These are phyloP conservation scores for Fragum whitleyi DNA, from an alignment of 2,888 invertebrate genomes.

Conservation along the genomic window DNA sequence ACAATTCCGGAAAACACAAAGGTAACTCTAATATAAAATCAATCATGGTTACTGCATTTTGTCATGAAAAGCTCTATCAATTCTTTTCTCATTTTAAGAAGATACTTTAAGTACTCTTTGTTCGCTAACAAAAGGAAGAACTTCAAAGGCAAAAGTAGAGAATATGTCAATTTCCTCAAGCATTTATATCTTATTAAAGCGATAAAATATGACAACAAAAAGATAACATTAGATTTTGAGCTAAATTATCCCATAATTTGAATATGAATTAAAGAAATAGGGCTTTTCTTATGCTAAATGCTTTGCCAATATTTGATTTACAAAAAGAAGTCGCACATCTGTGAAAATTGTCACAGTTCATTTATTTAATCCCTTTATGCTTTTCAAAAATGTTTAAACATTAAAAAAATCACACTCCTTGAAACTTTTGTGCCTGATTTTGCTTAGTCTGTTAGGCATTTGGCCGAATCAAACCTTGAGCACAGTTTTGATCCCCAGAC, in stretches of 20 bases:
- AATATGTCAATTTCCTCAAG: constrained; percentile 2
- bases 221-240: constrained; percentile 1
- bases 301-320: not conserved
- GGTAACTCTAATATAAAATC: not conserved
- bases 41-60: not conserved
- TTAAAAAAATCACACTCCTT: too few species aligned
- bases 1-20: not conserved
- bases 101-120: constrained; percentile 10
- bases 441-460: too few species aligned
- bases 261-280: not conserved
- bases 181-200: constrained; percentile 11
- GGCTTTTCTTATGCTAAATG: constrained; percentile 1
- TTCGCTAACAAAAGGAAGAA: not conserved
- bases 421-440: too few species aligned
- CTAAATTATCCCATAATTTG: constrained; percentile 1
- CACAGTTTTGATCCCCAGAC: too few species aligned
- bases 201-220: constrained; percentile 15
- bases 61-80: not conserved
- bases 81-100: constrained; percentile 9
- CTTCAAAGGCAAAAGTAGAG: not conserved
- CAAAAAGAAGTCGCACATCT: constrained; percentile 4
- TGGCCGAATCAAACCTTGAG: too few species aligned
- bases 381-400: too few species aligned
- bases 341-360: not conserved
- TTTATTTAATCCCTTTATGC: not conserved